Conservation (phyloP, 2,797 vertebrate species). For the Poeciliopsis turneri region DNA sequence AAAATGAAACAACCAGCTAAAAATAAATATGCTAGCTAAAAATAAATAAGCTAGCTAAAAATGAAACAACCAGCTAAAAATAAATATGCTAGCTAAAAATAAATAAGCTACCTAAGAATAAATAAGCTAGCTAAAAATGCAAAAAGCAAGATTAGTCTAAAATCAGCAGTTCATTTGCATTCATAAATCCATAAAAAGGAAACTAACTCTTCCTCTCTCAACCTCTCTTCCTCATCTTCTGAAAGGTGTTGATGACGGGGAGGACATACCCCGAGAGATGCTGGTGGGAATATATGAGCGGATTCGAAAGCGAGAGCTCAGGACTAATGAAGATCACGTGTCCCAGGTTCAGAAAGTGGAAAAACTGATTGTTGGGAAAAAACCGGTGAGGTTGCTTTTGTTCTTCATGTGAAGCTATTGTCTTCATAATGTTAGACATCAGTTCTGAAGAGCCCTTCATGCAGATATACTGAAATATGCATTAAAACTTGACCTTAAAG, state of each 20-base stretch:
- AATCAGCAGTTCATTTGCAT: constrained; percentile 34
- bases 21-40: too few species aligned
- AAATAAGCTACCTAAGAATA: too few species aligned
- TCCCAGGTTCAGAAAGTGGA: constrained; percentile 99
- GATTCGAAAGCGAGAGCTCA: constrained; percentile 94
- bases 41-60: too few species aligned
- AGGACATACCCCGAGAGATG: constrained; percentile 96
- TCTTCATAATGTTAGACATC: constrained; percentile 33
- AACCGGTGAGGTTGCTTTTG: constrained; percentile 85
- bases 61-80: too few species aligned
- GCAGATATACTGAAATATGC: constrained; percentile 19
- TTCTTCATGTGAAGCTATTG: constrained; percentile 36
- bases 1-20: not conserved
- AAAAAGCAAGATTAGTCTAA: constrained; percentile 20
- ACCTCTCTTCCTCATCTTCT: constrained; percentile 24
- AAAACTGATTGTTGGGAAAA: constrained; percentile 97
- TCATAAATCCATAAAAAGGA: constrained; percentile 35
- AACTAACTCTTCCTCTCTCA: constrained; percentile 33
- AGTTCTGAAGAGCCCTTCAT: constrained; percentile 47
- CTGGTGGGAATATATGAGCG: constrained; percentile 95
- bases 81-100: too few species aligned
- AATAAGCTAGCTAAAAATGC: not conserved
- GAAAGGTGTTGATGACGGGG: constrained; percentile 94
- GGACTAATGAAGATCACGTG: constrained; percentile 97
- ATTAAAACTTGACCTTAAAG: constrained; percentile 22